Conservation (phyloP, 2,797 vertebrate genomes). For the Pseudopleuronectes americanus region DNA sequence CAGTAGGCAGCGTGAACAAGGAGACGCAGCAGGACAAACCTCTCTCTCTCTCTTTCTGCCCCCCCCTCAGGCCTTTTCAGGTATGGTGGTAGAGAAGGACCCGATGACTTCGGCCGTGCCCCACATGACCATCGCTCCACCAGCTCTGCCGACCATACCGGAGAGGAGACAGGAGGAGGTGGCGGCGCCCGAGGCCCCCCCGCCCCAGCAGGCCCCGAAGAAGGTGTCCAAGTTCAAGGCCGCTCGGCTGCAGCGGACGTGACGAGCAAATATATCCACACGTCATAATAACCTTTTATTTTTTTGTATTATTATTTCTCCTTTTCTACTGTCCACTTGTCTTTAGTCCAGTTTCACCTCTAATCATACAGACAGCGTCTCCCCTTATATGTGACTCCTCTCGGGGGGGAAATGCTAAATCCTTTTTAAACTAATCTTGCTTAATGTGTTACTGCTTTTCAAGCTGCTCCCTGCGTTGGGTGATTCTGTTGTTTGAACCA, state of each 20-base stretch:
- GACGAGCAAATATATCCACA: slow-evolving; percentile 42
- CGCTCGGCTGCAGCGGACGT: slow-evolving; percentile 90
- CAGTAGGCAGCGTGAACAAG: not conserved
- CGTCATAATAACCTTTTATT: slow-evolving; percentile 8
- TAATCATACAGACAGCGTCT: slow-evolving; percentile 10
- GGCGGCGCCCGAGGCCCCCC: slow-evolving; percentile 69
- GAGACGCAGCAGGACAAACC: not conserved
- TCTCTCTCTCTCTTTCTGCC: slow-evolving; percentile 2
- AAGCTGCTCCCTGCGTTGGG: slow-evolving; percentile 4
- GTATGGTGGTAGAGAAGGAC: slow-evolving; percentile 95
- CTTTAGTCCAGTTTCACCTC: slow-evolving; percentile 5
- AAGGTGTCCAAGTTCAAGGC: slow-evolving; percentile 97
- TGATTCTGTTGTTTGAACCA: slow-evolving; percentile 10
- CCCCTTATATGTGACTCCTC: not conserved
- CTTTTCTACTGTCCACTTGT: not conserved
- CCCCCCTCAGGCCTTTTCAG: slow-evolving; percentile 92
- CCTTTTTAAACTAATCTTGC: not conserved
- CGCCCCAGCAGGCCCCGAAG: slow-evolving; percentile 77
- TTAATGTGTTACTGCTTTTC: slow-evolving; percentile 17
- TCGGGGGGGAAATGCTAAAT: not conserved
- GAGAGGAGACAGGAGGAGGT: slow-evolving; percentile 92
- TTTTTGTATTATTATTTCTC: not conserved
- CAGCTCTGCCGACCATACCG: slow-evolving; percentile 90
- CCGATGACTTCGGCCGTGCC: slow-evolving; percentile 84
- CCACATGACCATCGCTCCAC: slow-evolving; percentile 86